Base-by-base conservation (phyloP, 2,797 vertebrate species). In the Perodicticus potto region DNA sequence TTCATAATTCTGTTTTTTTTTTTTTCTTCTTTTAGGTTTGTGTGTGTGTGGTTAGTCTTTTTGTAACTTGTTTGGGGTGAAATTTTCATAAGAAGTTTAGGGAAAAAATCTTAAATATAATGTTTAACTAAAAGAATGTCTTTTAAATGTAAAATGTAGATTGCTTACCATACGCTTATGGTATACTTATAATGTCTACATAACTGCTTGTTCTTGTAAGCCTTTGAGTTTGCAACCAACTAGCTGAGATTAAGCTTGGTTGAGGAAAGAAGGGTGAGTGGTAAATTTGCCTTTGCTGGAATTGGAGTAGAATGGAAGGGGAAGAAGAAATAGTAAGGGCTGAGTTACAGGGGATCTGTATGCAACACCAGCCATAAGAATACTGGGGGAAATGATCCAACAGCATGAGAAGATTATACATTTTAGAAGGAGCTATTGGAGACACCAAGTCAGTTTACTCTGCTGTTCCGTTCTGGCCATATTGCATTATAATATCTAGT, bases 11-110 rank as follows among this genome's bases (percentile, higher is more conserved):
- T 22, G 17, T 49, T 65, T 84, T 5, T 9, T 29, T 59, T 77
- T 73, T 67, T 23, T 77, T 73, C 59, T 23, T 0, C 45, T 73
- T 69, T 27, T 16, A 7, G 8, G 17, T 37, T 23, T 57, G 25
- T 49, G 3, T 70, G 11, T n/a, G 2, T n/a, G 13, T 88, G 19
- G 14, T 80, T 81, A 78, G 34, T 85, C 59, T 91, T 93, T 80
- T 81, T 84, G 29, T 86, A 90, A 86, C 25, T 92, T 88, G 4
- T 65, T 92, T 94, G 72, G 76, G 70, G 10, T 82, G 45, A 69
- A 81, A 23, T 86, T 87, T 78, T 45, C 65, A 11, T 55, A 93
- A 83, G 13, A 25, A 86, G 49, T 69, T 25, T 74, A 25, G 88
- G n/a, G 55, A 76, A 78, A 55, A 77, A 82, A 14, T 65, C 3